Conservation (phyloP, 2,797 vertebrate species). For the Ciconia nigra region DNA sequence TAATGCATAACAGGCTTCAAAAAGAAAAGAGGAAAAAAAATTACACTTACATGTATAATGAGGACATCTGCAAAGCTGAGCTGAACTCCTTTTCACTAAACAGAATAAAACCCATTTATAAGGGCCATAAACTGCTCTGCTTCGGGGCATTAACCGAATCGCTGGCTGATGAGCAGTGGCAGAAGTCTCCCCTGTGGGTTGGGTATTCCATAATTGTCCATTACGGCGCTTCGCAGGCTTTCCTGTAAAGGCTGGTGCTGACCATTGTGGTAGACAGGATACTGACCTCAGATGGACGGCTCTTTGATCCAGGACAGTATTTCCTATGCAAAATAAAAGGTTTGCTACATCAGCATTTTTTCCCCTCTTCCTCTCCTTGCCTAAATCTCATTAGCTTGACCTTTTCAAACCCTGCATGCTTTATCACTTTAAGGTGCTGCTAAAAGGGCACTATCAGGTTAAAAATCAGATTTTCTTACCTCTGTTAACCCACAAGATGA, state of each 20-base stretch:
- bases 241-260: conserved; percentile 2
- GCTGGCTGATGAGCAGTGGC: conserved; percentile 6
- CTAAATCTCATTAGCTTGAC: neutral
- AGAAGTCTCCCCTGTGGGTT: conserved; percentile 1
- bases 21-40: neutral
- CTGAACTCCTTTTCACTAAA: conserved; percentile 14
- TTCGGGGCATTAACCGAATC: neutral
- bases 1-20: neutral
- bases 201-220: conserved; percentile 4
- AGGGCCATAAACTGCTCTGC: conserved; percentile 54
- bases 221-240: neutral
- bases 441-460: neutral
- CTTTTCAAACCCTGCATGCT: neutral
- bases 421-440: neutral
- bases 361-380: neutral
- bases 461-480: neutral
- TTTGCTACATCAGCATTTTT: neutral
- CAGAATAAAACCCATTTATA: conserved; percentile 35
- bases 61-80: conserved; percentile 41
- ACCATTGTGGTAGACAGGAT: conserved; percentile 30
- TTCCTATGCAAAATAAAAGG: conserved; percentile 8
- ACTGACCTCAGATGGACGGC: neutral
- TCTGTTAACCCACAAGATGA: neutral
- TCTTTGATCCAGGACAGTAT: conserved; percentile 34
- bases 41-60: neutral